phyloP scores from a whole-genome alignment of 2,113 vertebrate genomes.

The Dromaius novaehollandiae region DNA sequence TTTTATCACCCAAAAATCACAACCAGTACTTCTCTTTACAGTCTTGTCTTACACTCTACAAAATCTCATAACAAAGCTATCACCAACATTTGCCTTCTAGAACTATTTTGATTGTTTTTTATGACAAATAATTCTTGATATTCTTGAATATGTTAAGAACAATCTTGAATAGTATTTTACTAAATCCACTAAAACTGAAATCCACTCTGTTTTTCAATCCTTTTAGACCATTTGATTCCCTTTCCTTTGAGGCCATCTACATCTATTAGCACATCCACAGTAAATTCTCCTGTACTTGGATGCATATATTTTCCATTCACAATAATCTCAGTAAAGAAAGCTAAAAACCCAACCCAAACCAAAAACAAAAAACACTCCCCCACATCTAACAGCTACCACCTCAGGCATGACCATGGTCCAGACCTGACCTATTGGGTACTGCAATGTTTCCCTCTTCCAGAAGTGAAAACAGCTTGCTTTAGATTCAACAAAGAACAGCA shows the following conservation, averaged over 20 bases:
- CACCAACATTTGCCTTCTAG: neutral
- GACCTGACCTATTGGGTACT: neutral
- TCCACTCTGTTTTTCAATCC: neutral
- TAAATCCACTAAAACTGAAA: neutral
- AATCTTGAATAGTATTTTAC: neutral
- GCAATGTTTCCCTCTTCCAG: neutral
- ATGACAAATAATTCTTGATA: neutral
- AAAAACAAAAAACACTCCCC: neutral
- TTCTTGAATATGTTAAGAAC: neutral
- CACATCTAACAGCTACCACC: neutral
- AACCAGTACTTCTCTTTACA: neutral
- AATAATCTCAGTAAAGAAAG: neutral
- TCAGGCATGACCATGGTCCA: neutral
- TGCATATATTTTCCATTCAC: neutral
- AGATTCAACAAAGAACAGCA: neutral
- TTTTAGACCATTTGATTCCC: neutral
- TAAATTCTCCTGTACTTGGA: neutral
- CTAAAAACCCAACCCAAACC: neutral
- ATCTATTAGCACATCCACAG: neutral
- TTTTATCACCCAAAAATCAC: neutral
- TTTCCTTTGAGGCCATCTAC: neutral
- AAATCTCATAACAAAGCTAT: neutral
- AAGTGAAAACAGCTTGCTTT: neutral
- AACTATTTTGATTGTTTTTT: neutral
- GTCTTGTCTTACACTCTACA: neutral